Evolutionary conservation across 2,888 invertebrate species (phyloP).

Genomic region (Rhagophthalmus giganteus): DNA sequence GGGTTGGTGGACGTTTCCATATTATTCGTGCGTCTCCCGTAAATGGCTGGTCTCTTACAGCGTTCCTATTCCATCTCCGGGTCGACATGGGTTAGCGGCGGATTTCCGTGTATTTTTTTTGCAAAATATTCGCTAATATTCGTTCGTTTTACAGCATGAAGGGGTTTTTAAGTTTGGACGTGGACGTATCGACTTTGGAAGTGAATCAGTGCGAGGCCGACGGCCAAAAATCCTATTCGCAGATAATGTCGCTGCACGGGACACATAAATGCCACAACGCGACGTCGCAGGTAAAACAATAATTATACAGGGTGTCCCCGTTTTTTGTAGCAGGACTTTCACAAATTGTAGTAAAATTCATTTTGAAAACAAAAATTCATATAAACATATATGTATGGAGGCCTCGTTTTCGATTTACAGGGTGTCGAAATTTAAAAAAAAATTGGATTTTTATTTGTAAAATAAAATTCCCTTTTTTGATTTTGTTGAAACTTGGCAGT

Average conservation of each 20-base stretch:
- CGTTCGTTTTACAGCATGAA: conserved; percentile 54
- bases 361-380: too few relatives aligned
- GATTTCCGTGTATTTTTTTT: too few relatives aligned
- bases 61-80: conserved; percentile 64
- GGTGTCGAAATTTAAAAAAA: too few relatives aligned
- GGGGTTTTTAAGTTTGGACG: conserved; percentile 73
- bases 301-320: conserved; percentile 5
- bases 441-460: too few relatives aligned
- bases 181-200: conserved; percentile 78
- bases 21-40: conserved; percentile 77
- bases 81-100: conserved; percentile 58
- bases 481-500: too few relatives aligned
- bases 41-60: conserved; percentile 87
- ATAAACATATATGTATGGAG: too few relatives aligned
- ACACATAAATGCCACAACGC: conserved; percentile 88
- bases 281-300: conserved; percentile 71
- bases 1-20: conserved; percentile 89
- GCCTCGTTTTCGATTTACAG: too few relatives aligned
- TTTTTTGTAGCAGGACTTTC: too few relatives aligned
- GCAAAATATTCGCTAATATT: too few relatives aligned
- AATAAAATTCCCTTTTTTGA: too few relatives aligned
- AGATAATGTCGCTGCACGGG: conserved; percentile 80
- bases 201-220: conserved; percentile 82
- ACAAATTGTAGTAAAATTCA: too few relatives aligned
- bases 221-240: conserved; percentile 54